Base-by-base conservation (phyloP, 2,797 vertebrate genomes). In the Sternotherus odoratus region DNA sequence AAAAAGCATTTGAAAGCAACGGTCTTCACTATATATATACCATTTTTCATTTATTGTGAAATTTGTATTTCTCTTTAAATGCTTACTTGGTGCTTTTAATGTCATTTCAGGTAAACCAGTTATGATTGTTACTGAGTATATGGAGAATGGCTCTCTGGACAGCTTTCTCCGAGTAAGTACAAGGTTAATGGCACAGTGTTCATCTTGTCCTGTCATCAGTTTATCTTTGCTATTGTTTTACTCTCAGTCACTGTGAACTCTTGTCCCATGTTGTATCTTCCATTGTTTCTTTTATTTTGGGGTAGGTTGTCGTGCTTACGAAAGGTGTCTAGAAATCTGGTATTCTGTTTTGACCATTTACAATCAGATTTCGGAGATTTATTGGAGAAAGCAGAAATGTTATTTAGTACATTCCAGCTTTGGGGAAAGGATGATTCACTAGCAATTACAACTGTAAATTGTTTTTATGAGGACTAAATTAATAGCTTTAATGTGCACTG, bases 101-200 rank as follows among this genome's bases (percentile, higher is more conserved):
- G 19, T 95, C 2, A 85, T 85, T 95, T 50, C 92, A 98, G 98
- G 98, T 96, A 98, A 98, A 74, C 98, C 98, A 36, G 98, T 98
- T 79, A 98, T 98, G 98, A 98, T 98, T 94, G 98, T 98, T 60
- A 98, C 98, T 82, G 98, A 98, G 93, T 98, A 98, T 57, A 98
- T 98, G 98, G 98, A 98, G 93, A 98, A 98, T 86, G 98, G 98
- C 13, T 98, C 98, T 79, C 96, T 98, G 97, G 98, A 98, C 95
- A 98, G 98, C 94, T 98, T 98, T 91, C 97, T 98, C 43, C 97
- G 98, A 80, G 98, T 98, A 97, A 98, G 98, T 97, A 84, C 69
- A 80, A 12, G 80, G 57, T 24, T 80, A 78, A 79, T 3, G 54
- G 5, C 5, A 17, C 78, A 60, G 30, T 57, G 3, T 57, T 53